Evolutionary conservation across 2,113 vertebrate genomes (phyloP).

Genomic region (Aythya baeri): DNA sequence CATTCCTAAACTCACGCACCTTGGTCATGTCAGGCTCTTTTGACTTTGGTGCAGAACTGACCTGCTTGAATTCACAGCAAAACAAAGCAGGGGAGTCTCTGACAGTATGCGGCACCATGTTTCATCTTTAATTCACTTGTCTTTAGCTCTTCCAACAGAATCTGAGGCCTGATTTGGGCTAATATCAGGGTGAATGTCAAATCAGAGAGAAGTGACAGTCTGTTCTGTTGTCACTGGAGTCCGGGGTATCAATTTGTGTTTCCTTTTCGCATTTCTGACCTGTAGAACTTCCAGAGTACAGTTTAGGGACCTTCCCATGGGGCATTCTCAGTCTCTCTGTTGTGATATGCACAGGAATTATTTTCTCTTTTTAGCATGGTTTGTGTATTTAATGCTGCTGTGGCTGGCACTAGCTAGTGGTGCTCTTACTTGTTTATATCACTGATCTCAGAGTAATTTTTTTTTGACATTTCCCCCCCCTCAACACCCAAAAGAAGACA

Average conservation of each 20-base stretch:
- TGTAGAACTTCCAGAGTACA: background rate
- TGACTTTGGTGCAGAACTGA: background rate
- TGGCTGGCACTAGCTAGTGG: background rate
- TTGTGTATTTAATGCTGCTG: background rate
- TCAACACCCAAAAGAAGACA: background rate
- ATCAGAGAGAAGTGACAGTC: background rate
- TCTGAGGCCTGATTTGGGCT: background rate
- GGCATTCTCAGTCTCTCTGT: background rate
- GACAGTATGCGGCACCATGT: background rate
- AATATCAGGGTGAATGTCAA: background rate
- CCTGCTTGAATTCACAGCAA: background rate
- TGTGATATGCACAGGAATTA: background rate
- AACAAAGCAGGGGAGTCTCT: background rate
- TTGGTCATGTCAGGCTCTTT: background rate
- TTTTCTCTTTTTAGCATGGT: background rate
- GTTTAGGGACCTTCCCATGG: background rate
- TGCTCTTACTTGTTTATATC: background rate
- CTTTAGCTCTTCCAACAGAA: background rate
- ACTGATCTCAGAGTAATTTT: background rate
- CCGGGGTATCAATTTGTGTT: background rate
- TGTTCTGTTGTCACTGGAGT: background rate
- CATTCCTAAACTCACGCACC: background rate
- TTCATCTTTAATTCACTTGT: background rate
- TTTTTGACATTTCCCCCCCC: background rate
- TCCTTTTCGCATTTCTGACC: background rate